These are phyloP conservation scores for Hexactinellida sp. DNA, from an alignment of 37 sponge, comb jelly and placozoan species.

Conservation along the genomic window DNA sequence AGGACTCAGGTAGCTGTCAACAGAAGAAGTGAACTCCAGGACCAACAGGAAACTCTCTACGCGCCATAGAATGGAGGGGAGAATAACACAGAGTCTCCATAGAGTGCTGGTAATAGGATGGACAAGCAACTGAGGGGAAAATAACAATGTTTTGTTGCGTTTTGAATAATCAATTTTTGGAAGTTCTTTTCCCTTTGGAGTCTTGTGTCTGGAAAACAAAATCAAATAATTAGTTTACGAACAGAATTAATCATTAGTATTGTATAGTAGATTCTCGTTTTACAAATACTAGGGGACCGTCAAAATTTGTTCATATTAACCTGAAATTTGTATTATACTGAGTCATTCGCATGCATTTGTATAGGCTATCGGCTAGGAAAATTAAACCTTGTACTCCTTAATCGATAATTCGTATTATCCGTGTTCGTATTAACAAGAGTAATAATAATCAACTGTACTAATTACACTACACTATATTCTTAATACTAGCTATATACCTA, in stretches of 20 bases:
- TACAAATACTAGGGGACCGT: no score
- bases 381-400: no score
- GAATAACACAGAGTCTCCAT: conserved; percentile 15
- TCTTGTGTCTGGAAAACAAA: background rate
- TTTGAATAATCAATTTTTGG: background rate
- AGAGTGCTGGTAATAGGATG: conserved; percentile 14
- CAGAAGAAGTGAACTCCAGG: background rate
- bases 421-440: no score
- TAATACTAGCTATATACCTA: no score
- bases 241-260: background rate
- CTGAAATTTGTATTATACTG: no score
- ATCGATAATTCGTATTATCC: no score
- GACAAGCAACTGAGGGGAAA: background rate
- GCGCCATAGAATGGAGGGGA: conserved; percentile 78
- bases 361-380: no score
- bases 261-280: no score
- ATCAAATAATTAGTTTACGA: background rate
- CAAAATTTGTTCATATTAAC: no score
- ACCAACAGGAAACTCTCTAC: conserved; percentile 51
- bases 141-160: background rate
- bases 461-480: no score
- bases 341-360: no score
- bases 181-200: background rate
- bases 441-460: no score
- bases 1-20: background rate